Evolutionary conservation across 2,797 vertebrate species (phyloP).

Genomic region (Anguilla anguilla): DNA sequence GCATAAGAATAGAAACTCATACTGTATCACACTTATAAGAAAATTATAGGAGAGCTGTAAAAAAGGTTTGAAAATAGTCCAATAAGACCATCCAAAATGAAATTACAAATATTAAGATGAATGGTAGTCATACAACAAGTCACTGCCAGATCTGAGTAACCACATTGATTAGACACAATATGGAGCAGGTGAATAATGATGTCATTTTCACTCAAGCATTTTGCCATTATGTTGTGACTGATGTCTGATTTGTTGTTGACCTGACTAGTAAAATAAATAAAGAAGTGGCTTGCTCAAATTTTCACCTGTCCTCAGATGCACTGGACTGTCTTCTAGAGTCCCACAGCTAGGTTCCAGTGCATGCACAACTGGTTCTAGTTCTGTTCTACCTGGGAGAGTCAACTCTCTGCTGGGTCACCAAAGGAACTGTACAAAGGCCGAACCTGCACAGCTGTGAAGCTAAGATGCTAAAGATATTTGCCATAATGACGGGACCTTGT

Average conservation of each 20-base stretch:
- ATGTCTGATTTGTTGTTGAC: neutral
- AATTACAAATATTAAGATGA: neutral
- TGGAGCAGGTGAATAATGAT: neutral
- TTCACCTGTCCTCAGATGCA: conserved; percentile 22
- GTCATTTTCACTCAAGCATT: neutral
- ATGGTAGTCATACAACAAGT: neutral
- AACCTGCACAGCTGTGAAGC: conserved; percentile 33
- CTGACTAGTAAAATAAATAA: neutral
- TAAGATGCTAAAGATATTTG: conserved; percentile 37
- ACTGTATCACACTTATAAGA: too few species aligned
- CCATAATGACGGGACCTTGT: neutral
- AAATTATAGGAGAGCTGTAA: too few species aligned
- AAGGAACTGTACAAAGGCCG: conserved; percentile 28
- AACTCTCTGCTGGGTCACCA: conserved; percentile 31
- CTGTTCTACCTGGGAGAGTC: conserved; percentile 42
- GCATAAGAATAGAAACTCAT: too few species aligned
- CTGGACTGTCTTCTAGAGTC: conserved; percentile 41
- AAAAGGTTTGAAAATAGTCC: too few species aligned
- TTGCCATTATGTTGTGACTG: neutral
- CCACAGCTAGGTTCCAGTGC: conserved; percentile 40
- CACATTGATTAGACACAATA: neutral
- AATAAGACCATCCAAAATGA: neutral
- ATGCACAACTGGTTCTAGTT: conserved; percentile 35
- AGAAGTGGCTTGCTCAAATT: neutral
- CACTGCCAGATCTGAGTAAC: neutral